Conservation (phyloP, 2,888 invertebrate genomes). For the Hylaea fasciaria region DNA sequence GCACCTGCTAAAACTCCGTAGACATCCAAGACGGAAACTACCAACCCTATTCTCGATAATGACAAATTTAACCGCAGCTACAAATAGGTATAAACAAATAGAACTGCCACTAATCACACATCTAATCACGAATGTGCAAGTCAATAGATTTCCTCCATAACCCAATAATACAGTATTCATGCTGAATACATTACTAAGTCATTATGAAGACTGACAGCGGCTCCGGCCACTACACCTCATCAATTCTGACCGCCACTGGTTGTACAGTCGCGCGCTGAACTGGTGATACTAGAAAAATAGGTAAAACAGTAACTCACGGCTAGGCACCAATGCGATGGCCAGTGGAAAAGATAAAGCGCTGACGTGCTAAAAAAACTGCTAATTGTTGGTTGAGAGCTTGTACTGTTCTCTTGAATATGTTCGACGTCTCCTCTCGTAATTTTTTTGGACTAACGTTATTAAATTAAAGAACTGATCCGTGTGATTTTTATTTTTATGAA, state of each 20-base stretch:
- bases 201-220: constrained; percentile 45
- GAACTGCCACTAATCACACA: constrained; percentile 20
- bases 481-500: too few relatives aligned
- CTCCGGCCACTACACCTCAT: constrained; percentile 43
- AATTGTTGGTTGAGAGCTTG: too few relatives aligned
- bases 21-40: too few relatives aligned
- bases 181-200: constrained; percentile 39
- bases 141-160: constrained; percentile 29
- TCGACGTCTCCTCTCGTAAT: too few relatives aligned
- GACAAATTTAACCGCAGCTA: not conserved
- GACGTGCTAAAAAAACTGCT: too few relatives aligned
- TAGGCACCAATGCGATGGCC: too few relatives aligned
- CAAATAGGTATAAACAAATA: constrained; percentile 4
- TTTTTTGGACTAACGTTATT: too few relatives aligned
- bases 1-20: too few relatives aligned
- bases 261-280: constrained; percentile 25
- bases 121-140: constrained; percentile 21
- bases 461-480: too few relatives aligned
- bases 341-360: too few relatives aligned
- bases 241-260: constrained; percentile 38
- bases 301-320: too few relatives aligned
- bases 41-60: not conserved
- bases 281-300: constrained; percentile 1
- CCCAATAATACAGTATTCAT: constrained; percentile 35
- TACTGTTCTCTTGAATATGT: too few relatives aligned